Evolutionary conservation across 2,113 vertebrate genomes (phyloP).

Genomic region (Alouatta palliata): DNA sequence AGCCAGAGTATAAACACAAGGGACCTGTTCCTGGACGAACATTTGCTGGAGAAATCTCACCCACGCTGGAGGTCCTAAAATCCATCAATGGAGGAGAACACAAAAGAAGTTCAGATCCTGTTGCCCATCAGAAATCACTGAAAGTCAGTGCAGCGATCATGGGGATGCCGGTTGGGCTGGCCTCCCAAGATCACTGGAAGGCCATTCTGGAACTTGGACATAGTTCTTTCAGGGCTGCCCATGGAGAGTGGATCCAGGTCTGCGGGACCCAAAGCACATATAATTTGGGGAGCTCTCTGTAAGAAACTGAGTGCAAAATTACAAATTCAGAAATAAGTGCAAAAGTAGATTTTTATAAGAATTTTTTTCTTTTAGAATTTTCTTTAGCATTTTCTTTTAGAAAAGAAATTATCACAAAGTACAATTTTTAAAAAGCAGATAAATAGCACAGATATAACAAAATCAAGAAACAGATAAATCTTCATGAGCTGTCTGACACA

Average conservation of each 20-base stretch:
- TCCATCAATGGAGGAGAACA: not conserved
- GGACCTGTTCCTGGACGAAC: not conserved
- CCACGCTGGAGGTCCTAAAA: accelerated
- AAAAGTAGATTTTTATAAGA: not conserved
- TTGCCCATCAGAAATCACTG: not conserved
- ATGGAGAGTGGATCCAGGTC: not conserved
- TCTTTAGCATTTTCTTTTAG: not conserved
- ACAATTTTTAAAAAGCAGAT: not conserved
- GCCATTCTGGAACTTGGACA: not conserved
- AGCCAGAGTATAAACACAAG: not conserved
- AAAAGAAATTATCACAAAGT: not conserved
- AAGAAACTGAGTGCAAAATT: not conserved
- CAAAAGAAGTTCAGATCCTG: not conserved
- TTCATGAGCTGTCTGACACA: not conserved
- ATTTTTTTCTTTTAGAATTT: not conserved
- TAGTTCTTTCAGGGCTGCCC: not conserved
- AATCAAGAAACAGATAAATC: not conserved
- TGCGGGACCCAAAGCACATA: not conserved
- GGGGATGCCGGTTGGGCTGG: not conserved
- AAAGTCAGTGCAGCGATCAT: not conserved
- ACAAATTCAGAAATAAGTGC: not conserved
- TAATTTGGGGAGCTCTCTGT: not conserved
- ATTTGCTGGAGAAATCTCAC: not conserved
- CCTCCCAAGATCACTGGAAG: not conserved
- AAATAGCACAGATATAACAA: not conserved